These are phyloP conservation scores for Watsonalla binaria DNA, from an alignment of 2,888 invertebrate species.

Conservation along the genomic window DNA sequence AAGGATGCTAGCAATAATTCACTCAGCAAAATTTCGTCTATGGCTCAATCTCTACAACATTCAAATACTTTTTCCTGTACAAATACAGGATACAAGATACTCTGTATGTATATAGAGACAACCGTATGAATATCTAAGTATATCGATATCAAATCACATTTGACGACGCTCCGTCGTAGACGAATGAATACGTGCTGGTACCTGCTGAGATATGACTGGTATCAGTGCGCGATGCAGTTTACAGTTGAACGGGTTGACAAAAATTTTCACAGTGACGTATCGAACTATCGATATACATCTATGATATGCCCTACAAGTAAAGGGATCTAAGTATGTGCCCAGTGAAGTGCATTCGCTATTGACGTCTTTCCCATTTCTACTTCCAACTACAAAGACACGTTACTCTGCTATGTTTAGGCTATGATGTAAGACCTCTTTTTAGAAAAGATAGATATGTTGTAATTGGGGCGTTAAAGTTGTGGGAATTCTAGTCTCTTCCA, in stretches of 20 bases:
- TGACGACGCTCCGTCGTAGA: background rate
- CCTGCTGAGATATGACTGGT: slow-evolving; percentile 12
- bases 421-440: slow-evolving; percentile 16
- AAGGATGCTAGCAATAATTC: too few species aligned
- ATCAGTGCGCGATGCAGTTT: slow-evolving; percentile 36
- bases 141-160: background rate
- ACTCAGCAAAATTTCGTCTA: too few species aligned
- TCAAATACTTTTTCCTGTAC: too few species aligned
- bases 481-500: too few species aligned
- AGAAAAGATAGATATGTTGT: too few species aligned
- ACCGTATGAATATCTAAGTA: background rate
- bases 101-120: background rate
- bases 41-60: too few species aligned
- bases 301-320: slow-evolving; percentile 40
- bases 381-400: slow-evolving; percentile 27
- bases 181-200: background rate
- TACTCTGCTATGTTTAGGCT: slow-evolving; percentile 19
- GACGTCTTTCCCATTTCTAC: slow-evolving; percentile 48
- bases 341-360: slow-evolving; percentile 53
- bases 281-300: slow-evolving; percentile 38
- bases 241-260: slow-evolving; percentile 52
- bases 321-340: slow-evolving; percentile 48
- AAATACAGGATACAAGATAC: background rate
- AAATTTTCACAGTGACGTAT: slow-evolving; percentile 39
- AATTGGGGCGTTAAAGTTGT: too few species aligned